Conservation (phyloP, 2,797 vertebrate genomes). For the Lutjanus argentimaculatus region DNA sequence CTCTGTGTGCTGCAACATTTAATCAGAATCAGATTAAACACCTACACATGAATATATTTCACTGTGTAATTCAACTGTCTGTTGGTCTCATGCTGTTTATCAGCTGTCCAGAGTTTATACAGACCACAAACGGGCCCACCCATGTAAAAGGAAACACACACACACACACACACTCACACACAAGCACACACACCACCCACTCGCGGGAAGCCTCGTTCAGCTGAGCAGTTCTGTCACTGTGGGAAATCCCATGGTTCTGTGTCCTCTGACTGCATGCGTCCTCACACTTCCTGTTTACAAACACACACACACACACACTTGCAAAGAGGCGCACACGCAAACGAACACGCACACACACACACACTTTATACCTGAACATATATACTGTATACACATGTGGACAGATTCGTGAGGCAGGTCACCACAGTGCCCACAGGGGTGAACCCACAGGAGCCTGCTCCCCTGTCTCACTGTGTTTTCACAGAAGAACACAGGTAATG, state of each 20-base stretch:
- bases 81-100: conserved; percentile 36
- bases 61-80: conserved; percentile 24
- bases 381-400: too few relatives aligned
- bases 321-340: conserved; percentile 16
- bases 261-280: conserved; percentile 70
- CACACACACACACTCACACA: conserved; percentile 33
- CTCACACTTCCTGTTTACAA: conserved; percentile 83
- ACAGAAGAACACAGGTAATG: too few relatives aligned
- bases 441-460: too few relatives aligned
- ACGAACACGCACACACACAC: conserved; percentile 4
- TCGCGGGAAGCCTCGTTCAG: conserved; percentile 44
- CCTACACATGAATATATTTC: not conserved
- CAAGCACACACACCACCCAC: conserved; percentile 41
- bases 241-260: conserved; percentile 75
- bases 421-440: too few relatives aligned
- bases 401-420: too few relatives aligned
- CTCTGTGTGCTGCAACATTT: not conserved
- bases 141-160: conserved; percentile 50
- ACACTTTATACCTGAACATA: too few relatives aligned
- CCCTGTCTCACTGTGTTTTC: too few relatives aligned
- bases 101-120: conserved; percentile 46
- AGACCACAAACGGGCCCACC: conserved; percentile 45
- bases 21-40: conserved; percentile 1
- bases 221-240: conserved; percentile 62
- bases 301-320: conserved; percentile 47